These are phyloP conservation scores for Axis porcinus DNA, from an alignment of 2,113 vertebrate species.

Conservation along the genomic window DNA sequence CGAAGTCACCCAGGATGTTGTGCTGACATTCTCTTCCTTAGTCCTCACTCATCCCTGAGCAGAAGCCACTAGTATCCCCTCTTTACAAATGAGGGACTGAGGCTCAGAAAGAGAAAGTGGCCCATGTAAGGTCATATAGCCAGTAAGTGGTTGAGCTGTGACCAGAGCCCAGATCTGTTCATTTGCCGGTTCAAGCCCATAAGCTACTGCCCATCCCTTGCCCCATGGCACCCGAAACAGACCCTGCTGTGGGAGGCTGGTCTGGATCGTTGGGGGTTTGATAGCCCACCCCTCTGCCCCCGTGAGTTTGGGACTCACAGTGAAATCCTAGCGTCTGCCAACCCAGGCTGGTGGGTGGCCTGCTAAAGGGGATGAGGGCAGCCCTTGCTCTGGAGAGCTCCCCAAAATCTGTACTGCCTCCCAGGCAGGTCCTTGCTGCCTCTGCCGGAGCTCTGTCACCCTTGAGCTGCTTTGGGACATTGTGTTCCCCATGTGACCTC, in stretches of 20 bases:
- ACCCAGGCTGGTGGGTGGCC: not conserved
- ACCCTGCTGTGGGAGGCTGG: not conserved
- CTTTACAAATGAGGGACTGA: not conserved
- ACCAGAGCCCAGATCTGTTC: not conserved
- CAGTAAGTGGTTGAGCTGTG: not conserved
- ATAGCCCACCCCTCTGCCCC: no score
- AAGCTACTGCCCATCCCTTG: not conserved
- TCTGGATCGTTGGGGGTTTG: not conserved
- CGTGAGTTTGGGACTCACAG: not conserved
- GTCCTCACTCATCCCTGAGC: not conserved
- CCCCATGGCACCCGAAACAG: fast-evolving
- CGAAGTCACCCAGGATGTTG: fast-evolving
- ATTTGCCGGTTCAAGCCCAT: not conserved
- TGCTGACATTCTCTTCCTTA: not conserved
- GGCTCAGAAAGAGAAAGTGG: not conserved
- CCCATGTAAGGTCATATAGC: not conserved
- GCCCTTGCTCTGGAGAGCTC: not conserved
- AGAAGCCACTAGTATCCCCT: not conserved
- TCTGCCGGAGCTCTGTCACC: not conserved
- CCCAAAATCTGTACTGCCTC: not conserved
- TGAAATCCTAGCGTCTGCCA: not conserved
- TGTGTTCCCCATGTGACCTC: fast-evolving
- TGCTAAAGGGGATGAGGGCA: not conserved
- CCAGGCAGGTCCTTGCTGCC: not conserved
- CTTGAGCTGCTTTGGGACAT: not conserved